A percentile compares a stretch with the other conserved stretches of the same genome.
Evolutionary conservation across 2,888 invertebrate species (phyloP).

Genomic region (Ashinkailepas kermadecensis): DNA sequence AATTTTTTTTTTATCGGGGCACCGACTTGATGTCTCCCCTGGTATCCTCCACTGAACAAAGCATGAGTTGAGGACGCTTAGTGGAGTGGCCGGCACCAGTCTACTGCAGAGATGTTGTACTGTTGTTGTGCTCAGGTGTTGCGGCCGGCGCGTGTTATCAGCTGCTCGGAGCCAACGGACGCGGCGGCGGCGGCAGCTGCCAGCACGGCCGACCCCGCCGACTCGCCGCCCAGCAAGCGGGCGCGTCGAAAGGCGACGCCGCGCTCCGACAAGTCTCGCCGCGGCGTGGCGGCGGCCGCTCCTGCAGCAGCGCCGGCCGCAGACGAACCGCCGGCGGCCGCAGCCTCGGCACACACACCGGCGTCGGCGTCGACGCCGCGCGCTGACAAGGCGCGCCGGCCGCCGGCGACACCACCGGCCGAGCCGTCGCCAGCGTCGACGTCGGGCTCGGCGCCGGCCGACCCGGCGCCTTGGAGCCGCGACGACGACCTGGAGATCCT

Average conservation of each 20-base stretch:
- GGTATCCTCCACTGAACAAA: no score
- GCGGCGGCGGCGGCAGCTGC: background rate
- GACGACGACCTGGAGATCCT: conserved; percentile 15
- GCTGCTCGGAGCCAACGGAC: background rate
- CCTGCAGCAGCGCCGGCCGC: background rate
- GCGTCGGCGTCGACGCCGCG: background rate
- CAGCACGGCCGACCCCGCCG: background rate
- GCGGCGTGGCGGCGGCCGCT: background rate
- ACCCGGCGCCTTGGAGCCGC: background rate
- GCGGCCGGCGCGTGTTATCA: conserved; percentile 6
- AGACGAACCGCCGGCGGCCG: background rate
- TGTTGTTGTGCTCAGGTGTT: background rate
- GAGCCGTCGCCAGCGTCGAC: background rate
- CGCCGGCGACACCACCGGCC: background rate
- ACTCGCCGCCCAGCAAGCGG: background rate
- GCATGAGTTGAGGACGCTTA: no score
- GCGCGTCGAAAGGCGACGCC: background rate
- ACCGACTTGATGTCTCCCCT: no score
- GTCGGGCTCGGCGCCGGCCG: background rate
- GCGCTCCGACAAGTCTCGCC: background rate
- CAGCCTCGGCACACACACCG: background rate
- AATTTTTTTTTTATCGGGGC: no score
- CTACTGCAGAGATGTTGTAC: no score
- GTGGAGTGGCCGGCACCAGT: no score
- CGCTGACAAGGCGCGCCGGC: background rate